Evolutionary conservation across 2,113 vertebrate species (phyloP), one percentile per base, ranked within the genome.

Genomic region (Bolborhynchus lineola): DNA sequence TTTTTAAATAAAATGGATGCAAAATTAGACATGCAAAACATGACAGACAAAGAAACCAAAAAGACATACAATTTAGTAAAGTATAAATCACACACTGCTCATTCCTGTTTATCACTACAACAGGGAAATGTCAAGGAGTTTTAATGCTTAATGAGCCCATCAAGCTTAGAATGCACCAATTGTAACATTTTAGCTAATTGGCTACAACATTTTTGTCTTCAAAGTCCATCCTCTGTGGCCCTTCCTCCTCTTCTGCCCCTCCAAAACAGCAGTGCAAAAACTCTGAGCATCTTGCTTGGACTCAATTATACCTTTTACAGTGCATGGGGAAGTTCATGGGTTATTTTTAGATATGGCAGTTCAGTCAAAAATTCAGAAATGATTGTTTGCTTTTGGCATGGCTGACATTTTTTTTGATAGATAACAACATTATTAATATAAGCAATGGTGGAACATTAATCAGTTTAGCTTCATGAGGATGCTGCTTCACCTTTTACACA

Each of bases 121-220:
- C 96, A 97, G 89, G 95, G 96, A 98, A 95, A 98, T 98, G 98
- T 98, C 98, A 99, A 97, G 95, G 97, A 98, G 97, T 98, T 97
- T 98, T 97, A 98, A 98, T 98, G 98, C 96, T 98, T 98, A 98
- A 98, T 97, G 98, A 98, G 97, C 97, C 98, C 97, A 84, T 98
- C 97, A 97, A 95, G 97, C 97, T 84, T 95, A 86, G 85, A 97
- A 97, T 94, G 97, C 97, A 83, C 95, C 94, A 97, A 97, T 97
- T 97, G 96, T 98, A 98, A 98, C 97, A 98, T 98, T 98, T 98
- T 98, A 97, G 96, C 97, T 98, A 99, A 99, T 98, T 98, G 98
- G 98, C 97, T 96, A 94, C 97, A 98, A 96, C 88, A 94, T 97
- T 97, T 97, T 94, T 97, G 87, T 97, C 93, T 93, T 89, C 82